phyloP scores from a whole-genome alignment of 2,113 vertebrate species.

The Oxygymnocypris stewartii region DNA sequence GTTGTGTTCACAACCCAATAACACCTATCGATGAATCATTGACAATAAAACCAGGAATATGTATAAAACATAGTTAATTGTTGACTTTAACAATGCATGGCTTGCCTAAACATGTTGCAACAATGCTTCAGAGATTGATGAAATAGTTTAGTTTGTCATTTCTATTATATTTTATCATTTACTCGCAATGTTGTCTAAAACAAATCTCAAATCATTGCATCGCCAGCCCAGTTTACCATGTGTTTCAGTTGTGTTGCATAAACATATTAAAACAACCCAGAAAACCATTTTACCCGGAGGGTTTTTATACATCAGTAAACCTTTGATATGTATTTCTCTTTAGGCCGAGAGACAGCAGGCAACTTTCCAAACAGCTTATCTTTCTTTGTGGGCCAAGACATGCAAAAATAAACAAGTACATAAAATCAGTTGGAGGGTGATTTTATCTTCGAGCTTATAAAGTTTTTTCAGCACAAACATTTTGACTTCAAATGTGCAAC shows the following conservation, averaged over 20 bases:
- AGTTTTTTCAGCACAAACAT: not conserved
- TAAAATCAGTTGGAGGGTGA: not conserved
- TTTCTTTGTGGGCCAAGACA: not conserved
- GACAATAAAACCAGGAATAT: not conserved
- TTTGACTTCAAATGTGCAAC: not conserved
- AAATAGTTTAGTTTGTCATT: not conserved
- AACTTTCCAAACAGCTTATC: not conserved
- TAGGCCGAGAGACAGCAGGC: not conserved
- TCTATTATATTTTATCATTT: not conserved
- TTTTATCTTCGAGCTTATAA: not conserved
- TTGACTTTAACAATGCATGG: not conserved
- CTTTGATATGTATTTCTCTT: conserved; percentile 1
- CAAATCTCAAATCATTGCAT: not conserved
- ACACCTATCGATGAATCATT: not conserved
- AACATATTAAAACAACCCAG: not conserved
- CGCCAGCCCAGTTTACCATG: not conserved
- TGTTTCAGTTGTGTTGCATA: not conserved
- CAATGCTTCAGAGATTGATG: not conserved
- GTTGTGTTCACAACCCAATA: not conserved
- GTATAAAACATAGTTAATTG: no score
- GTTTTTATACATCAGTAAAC: not conserved
- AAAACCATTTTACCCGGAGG: not conserved
- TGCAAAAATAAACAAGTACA: conserved; percentile 3
- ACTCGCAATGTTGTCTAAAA: not conserved
- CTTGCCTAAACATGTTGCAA: not conserved